Conservation (phyloP, 2,888 invertebrate species). For the Beris chalybata region DNA sequence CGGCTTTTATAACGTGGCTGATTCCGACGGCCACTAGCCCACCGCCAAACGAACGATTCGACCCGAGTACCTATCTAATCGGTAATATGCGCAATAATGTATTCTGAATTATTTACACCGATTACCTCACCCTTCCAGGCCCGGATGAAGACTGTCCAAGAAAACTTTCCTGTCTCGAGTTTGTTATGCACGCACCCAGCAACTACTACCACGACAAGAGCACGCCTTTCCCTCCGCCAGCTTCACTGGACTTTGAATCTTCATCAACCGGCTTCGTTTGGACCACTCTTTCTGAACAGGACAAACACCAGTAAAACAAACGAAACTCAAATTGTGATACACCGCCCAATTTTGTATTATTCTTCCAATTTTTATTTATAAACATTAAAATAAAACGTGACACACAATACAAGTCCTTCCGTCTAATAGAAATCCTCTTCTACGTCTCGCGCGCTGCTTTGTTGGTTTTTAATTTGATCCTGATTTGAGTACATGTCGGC, state of each 20-base stretch:
- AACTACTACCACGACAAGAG: conserved; percentile 81
- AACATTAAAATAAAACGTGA: background rate
- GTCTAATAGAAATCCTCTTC: conserved; percentile 54
- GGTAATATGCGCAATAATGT: conserved; percentile 58
- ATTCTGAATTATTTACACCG: background rate
- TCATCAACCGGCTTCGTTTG: conserved; percentile 65
- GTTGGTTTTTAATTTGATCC: conserved; percentile 82
- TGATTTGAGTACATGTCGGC: conserved; percentile 89
- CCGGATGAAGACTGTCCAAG: conserved; percentile 89
- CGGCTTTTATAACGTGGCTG: conserved; percentile 89
- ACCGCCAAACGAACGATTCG: conserved; percentile 76
- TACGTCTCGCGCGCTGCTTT: conserved; percentile 43
- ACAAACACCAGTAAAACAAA: conserved; percentile 35
- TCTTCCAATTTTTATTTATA: too few species aligned
- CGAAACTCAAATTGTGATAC: background rate
- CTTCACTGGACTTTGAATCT: conserved; percentile 56
- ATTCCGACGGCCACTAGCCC: conserved; percentile 82
- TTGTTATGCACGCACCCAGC: conserved; percentile 91
- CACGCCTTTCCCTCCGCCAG: conserved; percentile 72
- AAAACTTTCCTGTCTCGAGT: conserved; percentile 83
- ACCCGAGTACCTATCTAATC: conserved; percentile 85
- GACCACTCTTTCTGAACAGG: conserved; percentile 60
- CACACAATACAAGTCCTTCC: background rate
- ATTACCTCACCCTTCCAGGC: conserved; percentile 58
- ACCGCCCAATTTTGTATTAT: too few species aligned